These are phyloP conservation scores for Scyliorhinus canicula DNA, from an alignment of 2,797 vertebrate species.

Conservation along the genomic window DNA sequence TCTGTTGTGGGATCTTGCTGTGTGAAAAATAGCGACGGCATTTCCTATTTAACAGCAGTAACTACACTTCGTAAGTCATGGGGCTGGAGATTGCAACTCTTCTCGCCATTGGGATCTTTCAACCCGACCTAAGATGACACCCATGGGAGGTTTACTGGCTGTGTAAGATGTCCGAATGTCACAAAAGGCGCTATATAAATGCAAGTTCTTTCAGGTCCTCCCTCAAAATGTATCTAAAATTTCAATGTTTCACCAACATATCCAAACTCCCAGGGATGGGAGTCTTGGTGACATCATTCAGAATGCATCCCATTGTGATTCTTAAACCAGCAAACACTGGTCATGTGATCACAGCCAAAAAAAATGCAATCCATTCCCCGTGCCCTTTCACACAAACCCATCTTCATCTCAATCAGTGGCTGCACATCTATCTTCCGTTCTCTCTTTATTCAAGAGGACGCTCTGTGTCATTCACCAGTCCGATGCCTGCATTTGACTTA, in stretches of 20 bases:
- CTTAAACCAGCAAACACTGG: background rate
- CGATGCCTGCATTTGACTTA: conserved; percentile 5
- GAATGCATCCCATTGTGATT: background rate
- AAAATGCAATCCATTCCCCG: background rate
- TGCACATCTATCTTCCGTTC: background rate
- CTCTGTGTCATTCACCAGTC: background rate
- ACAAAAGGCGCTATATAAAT: too few relatives aligned
- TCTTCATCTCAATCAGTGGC: background rate
- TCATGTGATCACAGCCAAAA: background rate
- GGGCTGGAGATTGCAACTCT: too few relatives aligned
- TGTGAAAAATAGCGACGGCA: background rate
- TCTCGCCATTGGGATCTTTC: too few relatives aligned
- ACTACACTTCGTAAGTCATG: too few relatives aligned
- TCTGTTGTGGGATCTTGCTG: too few relatives aligned
- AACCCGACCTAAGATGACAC: too few relatives aligned
- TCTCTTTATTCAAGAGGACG: background rate
- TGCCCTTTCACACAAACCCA: background rate
- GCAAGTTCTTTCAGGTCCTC: too few relatives aligned
- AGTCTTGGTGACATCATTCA: background rate
- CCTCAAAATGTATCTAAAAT: background rate
- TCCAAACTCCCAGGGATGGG: background rate
- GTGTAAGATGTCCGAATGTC: too few relatives aligned
- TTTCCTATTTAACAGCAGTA: background rate
- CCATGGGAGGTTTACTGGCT: too few relatives aligned
- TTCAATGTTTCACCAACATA: background rate